Conservation (phyloP, 2,113 vertebrate species). For the Nicator chloris region DNA sequence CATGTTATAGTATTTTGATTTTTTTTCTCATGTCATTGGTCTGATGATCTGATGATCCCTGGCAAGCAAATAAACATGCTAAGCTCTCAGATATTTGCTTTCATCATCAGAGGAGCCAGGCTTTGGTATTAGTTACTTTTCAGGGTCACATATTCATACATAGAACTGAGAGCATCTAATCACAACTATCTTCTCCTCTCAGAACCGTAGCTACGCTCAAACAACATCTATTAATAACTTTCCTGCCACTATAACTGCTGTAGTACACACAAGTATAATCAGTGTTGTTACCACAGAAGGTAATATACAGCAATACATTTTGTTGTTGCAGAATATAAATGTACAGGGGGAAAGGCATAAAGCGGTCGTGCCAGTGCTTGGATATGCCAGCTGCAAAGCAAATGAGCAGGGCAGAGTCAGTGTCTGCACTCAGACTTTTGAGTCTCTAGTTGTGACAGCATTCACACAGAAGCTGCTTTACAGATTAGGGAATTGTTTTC, state of each 20-base stretch:
- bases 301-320: background rate
- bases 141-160: background rate
- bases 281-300: background rate
- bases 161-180: background rate
- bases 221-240: background rate
- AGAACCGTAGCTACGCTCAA: background rate
- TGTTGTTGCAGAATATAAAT: background rate
- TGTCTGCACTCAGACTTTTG: background rate
- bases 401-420: background rate
- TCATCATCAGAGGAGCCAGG: background rate
- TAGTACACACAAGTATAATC: background rate
- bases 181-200: background rate
- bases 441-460: background rate
- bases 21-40: background rate
- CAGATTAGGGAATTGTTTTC: conserved; percentile 30
- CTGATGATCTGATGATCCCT: background rate
- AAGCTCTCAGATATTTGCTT: background rate
- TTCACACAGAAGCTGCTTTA: conserved; percentile 42
- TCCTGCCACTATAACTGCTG: background rate
- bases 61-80: background rate
- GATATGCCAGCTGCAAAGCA: background rate
- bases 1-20: background rate
- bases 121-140: background rate
- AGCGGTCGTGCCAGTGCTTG: background rate
- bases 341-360: background rate